Evolutionary conservation across 2,113 vertebrate genomes (phyloP).

Genomic region (Sisor rabdophorus): DNA sequence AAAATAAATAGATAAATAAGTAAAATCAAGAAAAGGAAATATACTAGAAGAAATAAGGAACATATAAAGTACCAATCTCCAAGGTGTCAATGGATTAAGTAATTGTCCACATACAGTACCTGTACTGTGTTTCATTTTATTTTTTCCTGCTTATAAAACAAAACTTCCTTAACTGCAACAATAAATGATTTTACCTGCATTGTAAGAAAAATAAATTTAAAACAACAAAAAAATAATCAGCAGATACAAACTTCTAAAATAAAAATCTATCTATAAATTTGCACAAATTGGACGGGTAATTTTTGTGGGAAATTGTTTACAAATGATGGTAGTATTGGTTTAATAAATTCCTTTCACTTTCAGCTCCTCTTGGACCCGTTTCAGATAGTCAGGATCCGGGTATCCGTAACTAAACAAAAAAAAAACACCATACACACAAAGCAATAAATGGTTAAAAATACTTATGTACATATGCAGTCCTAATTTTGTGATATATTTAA

Average conservation of each 20-base stretch:
- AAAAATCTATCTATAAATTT: not conserved
- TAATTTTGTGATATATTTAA: not conserved
- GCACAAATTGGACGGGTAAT: not conserved
- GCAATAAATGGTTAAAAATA: not conserved
- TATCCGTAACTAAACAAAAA: conserved; percentile 68
- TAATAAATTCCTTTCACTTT: conserved; percentile 67
- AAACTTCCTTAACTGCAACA: not conserved
- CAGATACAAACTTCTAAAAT: not conserved
- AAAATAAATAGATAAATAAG: not conserved
- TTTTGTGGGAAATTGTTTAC: not conserved
- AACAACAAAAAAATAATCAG: too few relatives aligned
- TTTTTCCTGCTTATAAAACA: not conserved
- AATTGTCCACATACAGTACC: not conserved
- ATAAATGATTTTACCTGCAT: not conserved
- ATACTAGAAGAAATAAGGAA: too few relatives aligned
- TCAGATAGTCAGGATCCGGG: conserved; percentile 69
- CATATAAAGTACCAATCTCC: not conserved
- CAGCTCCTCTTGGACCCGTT: conserved; percentile 66
- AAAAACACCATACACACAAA: not conserved
- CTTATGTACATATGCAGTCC: not conserved
- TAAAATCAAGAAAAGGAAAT: not conserved
- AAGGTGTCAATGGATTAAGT: not conserved
- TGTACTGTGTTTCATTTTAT: not conserved
- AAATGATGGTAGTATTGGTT: not conserved
- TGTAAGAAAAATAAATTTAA: too few relatives aligned